Evolutionary conservation across 2,113 vertebrate genomes (phyloP).

Genomic region (Notiomystis cincta): DNA sequence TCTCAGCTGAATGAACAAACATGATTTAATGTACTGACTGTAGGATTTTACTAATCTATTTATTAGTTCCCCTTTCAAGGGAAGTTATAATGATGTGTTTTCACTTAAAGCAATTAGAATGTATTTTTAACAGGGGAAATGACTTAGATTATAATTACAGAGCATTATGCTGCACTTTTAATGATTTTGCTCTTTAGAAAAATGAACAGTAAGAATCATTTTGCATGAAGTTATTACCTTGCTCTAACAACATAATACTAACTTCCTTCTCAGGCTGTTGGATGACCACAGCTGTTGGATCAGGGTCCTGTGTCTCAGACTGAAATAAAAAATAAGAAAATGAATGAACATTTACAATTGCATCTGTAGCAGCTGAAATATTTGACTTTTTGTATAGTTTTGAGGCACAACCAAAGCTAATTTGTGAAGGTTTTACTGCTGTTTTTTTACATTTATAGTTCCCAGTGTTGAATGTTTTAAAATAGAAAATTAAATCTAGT

Average conservation of each 20-base stretch:
- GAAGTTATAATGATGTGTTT: constrained; percentile 63
- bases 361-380: background rate
- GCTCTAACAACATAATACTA: background rate
- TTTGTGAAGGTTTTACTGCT: background rate
- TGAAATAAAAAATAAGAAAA: background rate
- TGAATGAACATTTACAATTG: background rate
- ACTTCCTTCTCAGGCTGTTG: background rate
- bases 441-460: background rate
- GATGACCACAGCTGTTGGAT: background rate
- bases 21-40: constrained; percentile 44
- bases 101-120: constrained; percentile 67
- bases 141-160: constrained; percentile 34
- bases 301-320: background rate
- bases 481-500: background rate
- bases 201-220: constrained; percentile 4
- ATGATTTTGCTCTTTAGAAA: constrained; percentile 37
- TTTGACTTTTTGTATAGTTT: background rate
- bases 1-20: constrained; percentile 58
- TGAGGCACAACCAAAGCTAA: background rate
- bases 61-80: constrained; percentile 51
- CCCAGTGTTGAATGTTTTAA: background rate
- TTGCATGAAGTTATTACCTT: constrained; percentile 23
- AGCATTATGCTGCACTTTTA: constrained; percentile 29
- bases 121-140: constrained; percentile 57
- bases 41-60: constrained; percentile 61